Evolutionary conservation across 1,140 invertebrate species (phyloP).

Genomic region (Macrostomum lignano): DNA sequence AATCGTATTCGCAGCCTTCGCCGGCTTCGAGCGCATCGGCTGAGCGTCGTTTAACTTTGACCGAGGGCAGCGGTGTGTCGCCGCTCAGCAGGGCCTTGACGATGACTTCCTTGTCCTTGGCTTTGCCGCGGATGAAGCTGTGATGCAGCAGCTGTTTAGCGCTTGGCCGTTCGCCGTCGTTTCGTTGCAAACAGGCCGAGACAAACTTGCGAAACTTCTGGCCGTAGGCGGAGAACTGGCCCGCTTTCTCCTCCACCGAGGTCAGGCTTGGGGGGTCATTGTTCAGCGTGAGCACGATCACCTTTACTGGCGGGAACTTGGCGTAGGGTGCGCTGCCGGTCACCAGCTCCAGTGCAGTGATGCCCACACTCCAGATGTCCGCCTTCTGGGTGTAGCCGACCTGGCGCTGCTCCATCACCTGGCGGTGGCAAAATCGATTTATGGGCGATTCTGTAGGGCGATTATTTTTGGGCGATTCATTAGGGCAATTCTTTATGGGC

Average conservation of each 20-base stretch:
- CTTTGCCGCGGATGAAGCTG: conserved; percentile 91
- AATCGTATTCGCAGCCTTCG: too few relatives aligned
- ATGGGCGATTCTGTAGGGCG: too few relatives aligned
- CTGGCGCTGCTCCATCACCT: too few relatives aligned
- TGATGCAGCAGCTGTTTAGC: conserved; percentile 89
- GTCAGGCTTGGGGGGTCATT: conserved; percentile 90
- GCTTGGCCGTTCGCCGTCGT: conserved; percentile 48
- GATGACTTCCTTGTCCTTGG: too few relatives aligned
- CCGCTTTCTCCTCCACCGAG: conserved; percentile 71
- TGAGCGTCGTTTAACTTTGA: too few relatives aligned
- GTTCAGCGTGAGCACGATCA: conserved; percentile 80
- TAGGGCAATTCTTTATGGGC: too few relatives aligned
- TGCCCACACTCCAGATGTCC: conserved; percentile 98
- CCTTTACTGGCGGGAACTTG: conserved; percentile 94
- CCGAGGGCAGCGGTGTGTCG: too few relatives aligned
- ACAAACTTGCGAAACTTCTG: conserved; percentile 52
- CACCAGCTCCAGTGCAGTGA: conserved; percentile 91
- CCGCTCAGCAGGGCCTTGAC: too few relatives aligned
- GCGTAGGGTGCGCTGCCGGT: conserved; percentile 93
- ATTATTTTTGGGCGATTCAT: too few relatives aligned
- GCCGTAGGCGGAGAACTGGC: conserved; percentile 79
- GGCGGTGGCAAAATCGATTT: too few relatives aligned
- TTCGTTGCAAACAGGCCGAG: conserved; percentile 23
- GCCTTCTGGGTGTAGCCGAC: conserved; percentile 97
- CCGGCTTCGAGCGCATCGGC: too few relatives aligned